Base-by-base conservation (phyloP, 2,797 vertebrate species). In the Prunella strophiata region DNA sequence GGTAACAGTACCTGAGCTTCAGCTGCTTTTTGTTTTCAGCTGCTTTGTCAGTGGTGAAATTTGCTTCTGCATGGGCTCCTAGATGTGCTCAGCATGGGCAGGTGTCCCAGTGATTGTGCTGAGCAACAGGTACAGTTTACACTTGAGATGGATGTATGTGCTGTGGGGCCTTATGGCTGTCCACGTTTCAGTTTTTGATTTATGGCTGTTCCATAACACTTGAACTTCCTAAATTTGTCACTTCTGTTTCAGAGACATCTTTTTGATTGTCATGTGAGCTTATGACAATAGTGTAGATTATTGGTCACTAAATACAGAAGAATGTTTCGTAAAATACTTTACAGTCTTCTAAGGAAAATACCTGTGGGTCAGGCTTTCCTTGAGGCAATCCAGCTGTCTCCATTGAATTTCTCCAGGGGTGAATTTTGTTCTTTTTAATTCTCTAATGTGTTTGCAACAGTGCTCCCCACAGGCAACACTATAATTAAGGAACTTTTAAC, bases 61-160 rank as follows among this genome's bases (percentile, higher is more conserved):
- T 45, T 67, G 50, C 22, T 51, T 73, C 48, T 80, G 4, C 10
- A 5, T 13, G 13, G 48, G 29, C 50, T 85, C 5, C n/a, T 88
- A n/a, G 59, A 32, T 13, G 40, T 90, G 30, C 34, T 59, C 52
- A 59, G 40, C 8, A 5, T 30, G 61, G 29, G 27, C 38, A 84
- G 58, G 15, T 61, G 9, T 54, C 89, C 8, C 76, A 65, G 2
- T 38, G 61, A 54, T 4, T 86, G 34, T 55, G 58, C 92, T 84
- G 76, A 77, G 45, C 34, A 57, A 42, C 34, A 77, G 57, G 3
- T 59, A 11, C 20, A 9, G 1, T 55, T 89, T 63, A 45, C 26
- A 40, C 27, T 27, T 43, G n/a, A 71, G 42, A 52, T 27, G 23
- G n/a, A 12, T 25, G 2, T 4, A 2, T 3, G 0, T 62, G 3